These are phyloP conservation scores for Philereme vetulata DNA, from an alignment of 2,888 invertebrate genomes.

Conservation along the genomic window DNA sequence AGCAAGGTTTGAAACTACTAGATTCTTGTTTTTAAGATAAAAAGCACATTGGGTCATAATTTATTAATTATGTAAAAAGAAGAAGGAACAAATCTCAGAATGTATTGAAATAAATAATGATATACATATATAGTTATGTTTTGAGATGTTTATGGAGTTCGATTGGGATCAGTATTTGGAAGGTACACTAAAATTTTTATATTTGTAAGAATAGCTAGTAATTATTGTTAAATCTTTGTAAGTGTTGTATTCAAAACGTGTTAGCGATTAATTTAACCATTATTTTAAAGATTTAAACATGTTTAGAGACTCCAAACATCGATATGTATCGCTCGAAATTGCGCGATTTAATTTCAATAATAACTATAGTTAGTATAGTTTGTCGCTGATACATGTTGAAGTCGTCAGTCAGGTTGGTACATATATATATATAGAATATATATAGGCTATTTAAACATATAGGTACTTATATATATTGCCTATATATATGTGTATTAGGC, in stretches of 20 bases:
- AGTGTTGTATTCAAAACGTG: background rate
- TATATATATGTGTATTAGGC: no score
- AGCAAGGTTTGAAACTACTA: no score
- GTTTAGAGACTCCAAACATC: background rate
- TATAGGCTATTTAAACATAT: no score
- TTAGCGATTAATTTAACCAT: background rate
- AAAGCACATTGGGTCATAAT: no score
- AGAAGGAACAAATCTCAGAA: conserved; percentile 16
- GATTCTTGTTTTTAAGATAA: no score
- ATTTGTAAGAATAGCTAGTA: conserved; percentile 4
- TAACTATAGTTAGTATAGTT: background rate
- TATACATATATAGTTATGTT: conserved; percentile 31
- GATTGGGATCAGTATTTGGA: conserved; percentile 37
- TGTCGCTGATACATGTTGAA: no score
- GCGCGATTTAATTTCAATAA: no score
- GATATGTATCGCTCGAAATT: no score
- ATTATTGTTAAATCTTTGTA: conserved; percentile 14
- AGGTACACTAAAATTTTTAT: conserved; percentile 19
- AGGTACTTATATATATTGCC: no score
- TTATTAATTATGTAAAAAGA: background rate
- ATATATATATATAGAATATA: no score
- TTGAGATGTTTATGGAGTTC: conserved; percentile 25
- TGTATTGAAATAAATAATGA: conserved; percentile 7
- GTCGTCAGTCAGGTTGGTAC: no score
- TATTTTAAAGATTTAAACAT: background rate